Base-by-base conservation (phyloP, 2,113 vertebrate genomes). In the Machaerirhynchus nigripectus region DNA sequence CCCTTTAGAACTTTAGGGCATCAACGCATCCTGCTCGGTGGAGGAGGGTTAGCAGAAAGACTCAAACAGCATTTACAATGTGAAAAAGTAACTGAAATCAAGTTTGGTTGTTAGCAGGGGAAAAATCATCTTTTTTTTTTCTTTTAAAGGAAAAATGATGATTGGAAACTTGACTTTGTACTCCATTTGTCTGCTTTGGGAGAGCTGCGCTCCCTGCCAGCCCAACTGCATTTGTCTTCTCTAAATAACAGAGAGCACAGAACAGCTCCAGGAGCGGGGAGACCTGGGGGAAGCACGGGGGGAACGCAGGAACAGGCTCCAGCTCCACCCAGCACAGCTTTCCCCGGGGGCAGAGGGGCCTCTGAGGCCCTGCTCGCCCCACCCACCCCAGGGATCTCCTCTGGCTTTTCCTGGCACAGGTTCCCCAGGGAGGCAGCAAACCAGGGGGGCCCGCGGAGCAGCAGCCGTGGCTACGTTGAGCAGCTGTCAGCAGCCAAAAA, bases 21-120 rank as follows among this genome's bases (percentile, higher is more conserved):
- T 18, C 49, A 35, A 33, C 39, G 52, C 15, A 0, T 22, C 35
- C 53, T 49, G 64, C 56, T 49, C 0, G 0, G 24, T 9, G 7
- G 8, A n/a, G 12, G 18, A 71, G 19, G 23, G 4, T 33, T 33
- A 60, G 49, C 33, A 59, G 31, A 53, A 46, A 59, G 55, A 64
- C 44, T 65, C 67, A 73, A 87, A 63, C 1, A 3, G 47, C 69
- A 77, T 74, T 76, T 37, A 22, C 23, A 74, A 47, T 13, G 8
- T 77, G 79, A 33, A 57, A 52, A 87, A 83, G 4, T 7, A 7
- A 46, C 61, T 57, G 55, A 92, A 86, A 77, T 52, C 0, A 40
- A 40, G 91, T 89, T 37, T 73, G 39, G 20, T 31, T 83, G 37
- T 57, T 80, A 65, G 22, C 42, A 40, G 30, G 26, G 46, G 26